Evolutionary conservation across 2,113 vertebrate species (phyloP).

Genomic region (Epinephelus fuscoguttatus): DNA sequence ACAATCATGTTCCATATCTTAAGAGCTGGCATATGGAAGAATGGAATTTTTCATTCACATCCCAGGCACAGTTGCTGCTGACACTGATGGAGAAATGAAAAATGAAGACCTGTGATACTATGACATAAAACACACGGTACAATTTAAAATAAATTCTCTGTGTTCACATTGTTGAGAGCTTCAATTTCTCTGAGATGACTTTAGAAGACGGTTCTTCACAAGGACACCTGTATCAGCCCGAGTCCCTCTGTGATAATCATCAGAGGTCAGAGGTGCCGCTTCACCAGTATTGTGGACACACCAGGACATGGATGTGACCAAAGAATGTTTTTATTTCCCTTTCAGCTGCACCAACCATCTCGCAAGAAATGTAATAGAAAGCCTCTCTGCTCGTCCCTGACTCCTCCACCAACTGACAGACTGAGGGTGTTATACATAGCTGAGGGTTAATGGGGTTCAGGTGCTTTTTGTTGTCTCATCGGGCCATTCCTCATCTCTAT

Average conservation of each 20-base stretch:
- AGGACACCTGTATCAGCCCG: not conserved
- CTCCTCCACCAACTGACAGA: constrained; percentile 2
- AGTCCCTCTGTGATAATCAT: not conserved
- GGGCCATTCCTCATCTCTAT: constrained; percentile 13
- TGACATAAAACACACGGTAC: not conserved
- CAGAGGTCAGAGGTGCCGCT: constrained; percentile 4
- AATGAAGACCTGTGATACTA: not conserved
- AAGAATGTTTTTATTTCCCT: constrained; percentile 10
- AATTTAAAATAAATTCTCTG: not conserved
- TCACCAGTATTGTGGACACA: not conserved
- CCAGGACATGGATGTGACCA: not conserved
- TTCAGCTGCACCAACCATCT: not conserved
- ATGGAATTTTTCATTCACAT: not conserved
- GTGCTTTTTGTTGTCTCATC: constrained; percentile 37
- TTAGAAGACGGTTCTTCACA: not conserved
- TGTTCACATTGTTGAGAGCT: not conserved
- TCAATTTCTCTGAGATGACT: not conserved
- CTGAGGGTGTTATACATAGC: constrained; percentile 24
- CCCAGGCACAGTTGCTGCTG: not conserved
- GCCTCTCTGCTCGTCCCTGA: not conserved
- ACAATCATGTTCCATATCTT: not conserved
- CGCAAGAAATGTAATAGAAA: not conserved
- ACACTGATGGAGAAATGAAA: not conserved
- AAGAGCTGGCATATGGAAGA: no score
- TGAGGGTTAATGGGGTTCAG: constrained; percentile 59